Percentiles rank a stretch among this genome's conserved stretches.
These are phyloP conservation scores for Dromiciops gliroides DNA, from an alignment of 2,113 vertebrate genomes.

Conservation along the genomic window DNA sequence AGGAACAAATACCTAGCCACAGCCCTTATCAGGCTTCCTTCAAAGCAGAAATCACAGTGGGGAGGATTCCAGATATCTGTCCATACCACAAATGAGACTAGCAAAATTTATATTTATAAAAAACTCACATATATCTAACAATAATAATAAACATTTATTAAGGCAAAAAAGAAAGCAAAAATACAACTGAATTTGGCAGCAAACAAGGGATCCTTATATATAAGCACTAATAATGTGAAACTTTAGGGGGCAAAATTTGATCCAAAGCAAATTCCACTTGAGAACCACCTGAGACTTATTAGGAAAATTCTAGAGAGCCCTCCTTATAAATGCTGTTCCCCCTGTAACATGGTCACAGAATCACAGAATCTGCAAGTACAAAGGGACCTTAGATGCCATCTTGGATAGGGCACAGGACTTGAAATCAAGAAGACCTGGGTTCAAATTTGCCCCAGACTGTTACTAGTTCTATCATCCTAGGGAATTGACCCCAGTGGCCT, in stretches of 20 bases:
- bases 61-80: not conserved
- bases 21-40: not conserved
- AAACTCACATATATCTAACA: too few relatives aligned
- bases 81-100: not conserved
- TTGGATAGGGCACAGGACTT: too few relatives aligned
- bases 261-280: not conserved
- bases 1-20: not conserved
- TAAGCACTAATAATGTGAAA: not conserved
- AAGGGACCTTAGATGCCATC: too few relatives aligned
- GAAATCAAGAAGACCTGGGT: too few relatives aligned
- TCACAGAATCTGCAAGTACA: too few relatives aligned
- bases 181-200: constrained; percentile 3
- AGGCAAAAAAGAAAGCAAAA: not conserved
- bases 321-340: too few relatives aligned
- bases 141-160: too few relatives aligned
- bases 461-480: too few relatives aligned
- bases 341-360: too few relatives aligned
- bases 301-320: too few relatives aligned
- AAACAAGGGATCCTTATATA: not conserved
- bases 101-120: not conserved
- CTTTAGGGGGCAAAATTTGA: constrained; percentile 24
- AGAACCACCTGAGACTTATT: not conserved
- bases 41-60: not conserved
- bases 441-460: too few relatives aligned
- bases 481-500: too few relatives aligned